phyloP scores from a whole-genome alignment of 1,140 invertebrate species.

The Hermetia illucens region DNA sequence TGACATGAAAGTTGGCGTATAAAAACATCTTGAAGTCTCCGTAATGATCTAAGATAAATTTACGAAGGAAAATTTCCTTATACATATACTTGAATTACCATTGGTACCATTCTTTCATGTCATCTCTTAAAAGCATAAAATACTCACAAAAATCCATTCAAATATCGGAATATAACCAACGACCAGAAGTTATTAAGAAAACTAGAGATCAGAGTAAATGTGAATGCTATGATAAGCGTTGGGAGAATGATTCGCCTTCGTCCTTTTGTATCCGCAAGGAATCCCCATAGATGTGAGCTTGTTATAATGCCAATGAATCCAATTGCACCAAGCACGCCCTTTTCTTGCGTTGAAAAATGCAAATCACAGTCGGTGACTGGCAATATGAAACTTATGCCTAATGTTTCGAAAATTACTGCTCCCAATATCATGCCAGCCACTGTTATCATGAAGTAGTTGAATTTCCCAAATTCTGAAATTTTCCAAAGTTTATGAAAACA shows the following conservation, averaged over 20 bases:
- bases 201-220: constrained; percentile 46
- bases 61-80: background rate
- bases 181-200: constrained; percentile 48
- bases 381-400: constrained; percentile 47
- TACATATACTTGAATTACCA: background rate
- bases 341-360: constrained; percentile 37
- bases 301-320: constrained; percentile 44
- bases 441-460: constrained; percentile 43
- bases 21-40: background rate
- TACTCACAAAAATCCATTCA: constrained; percentile 56
- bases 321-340: constrained; percentile 45
- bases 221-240: constrained; percentile 46
- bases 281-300: constrained; percentile 53
- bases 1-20: background rate
- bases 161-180: constrained; percentile 48
- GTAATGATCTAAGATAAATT: constrained; percentile 4
- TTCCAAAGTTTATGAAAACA: too few species aligned
- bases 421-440: constrained; percentile 36
- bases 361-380: constrained; percentile 52
- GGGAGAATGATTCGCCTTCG: constrained; percentile 48
- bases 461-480: constrained; percentile 41
- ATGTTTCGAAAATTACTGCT: constrained; percentile 43
- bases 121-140: constrained; percentile 1
- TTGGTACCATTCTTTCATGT: background rate
- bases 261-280: constrained; percentile 55